These are phyloP conservation scores for Chrysodeixis includens DNA, from an alignment of 2,888 invertebrate genomes.

Conservation along the genomic window DNA sequence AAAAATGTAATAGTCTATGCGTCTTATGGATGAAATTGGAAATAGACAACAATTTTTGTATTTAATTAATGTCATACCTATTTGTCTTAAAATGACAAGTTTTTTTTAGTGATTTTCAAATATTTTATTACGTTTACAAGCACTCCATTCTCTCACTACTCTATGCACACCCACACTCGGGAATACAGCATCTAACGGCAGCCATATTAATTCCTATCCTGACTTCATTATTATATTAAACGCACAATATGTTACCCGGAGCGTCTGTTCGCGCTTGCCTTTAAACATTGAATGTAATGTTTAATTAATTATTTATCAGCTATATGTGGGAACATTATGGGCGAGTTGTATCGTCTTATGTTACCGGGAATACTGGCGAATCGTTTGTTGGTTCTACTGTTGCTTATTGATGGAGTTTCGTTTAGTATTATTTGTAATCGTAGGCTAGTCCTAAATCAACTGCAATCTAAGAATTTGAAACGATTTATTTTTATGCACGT, in stretches of 20 bases:
- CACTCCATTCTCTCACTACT: constrained; percentile 34
- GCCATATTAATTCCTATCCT: constrained; percentile 41
- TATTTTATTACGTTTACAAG: no score
- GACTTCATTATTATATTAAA: constrained; percentile 48
- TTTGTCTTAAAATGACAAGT: no score
- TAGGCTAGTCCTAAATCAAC: no score
- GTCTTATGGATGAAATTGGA: no score
- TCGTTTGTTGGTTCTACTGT: neutral
- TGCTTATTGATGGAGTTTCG: neutral
- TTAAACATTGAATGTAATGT: constrained; percentile 30
- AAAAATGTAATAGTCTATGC: no score
- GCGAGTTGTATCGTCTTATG: constrained; percentile 4
- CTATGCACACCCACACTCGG: constrained; percentile 28
- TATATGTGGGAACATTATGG: constrained; percentile 6
- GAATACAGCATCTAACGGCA: constrained; percentile 35
- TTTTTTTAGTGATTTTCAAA: no score
- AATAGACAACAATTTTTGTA: no score
- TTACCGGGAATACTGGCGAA: neutral
- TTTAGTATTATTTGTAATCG: neutral
- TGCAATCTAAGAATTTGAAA: no score
- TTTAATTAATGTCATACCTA: no score
- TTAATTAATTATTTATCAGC: neutral
- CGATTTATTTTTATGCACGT: no score
- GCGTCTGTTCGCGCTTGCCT: constrained; percentile 26
- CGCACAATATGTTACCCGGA: constrained; percentile 32